A percentile compares a stretch with the other conserved stretches of the same genome.
Conservation (phyloP, 2,797 vertebrate species). For the Sus cebifrons region DNA sequence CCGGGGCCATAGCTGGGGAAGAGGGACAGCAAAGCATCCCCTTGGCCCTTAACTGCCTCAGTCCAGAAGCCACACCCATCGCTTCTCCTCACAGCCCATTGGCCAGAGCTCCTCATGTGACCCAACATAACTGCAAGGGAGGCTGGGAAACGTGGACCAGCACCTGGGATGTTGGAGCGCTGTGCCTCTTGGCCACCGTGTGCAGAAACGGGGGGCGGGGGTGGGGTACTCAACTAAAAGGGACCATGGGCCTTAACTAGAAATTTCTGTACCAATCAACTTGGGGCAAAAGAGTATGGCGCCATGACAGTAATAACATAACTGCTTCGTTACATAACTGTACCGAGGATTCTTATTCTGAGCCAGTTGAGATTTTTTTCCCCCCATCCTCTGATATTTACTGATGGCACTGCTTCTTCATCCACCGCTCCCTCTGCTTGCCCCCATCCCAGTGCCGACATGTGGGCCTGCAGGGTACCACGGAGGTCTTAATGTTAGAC, state of each 20-base stretch:
- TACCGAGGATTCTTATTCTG: neutral
- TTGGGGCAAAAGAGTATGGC: neutral
- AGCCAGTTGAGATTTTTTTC: fast-evolving
- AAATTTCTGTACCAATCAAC: neutral
- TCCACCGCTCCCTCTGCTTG: neutral
- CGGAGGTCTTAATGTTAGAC: fast-evolving
- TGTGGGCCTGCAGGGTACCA: neutral
- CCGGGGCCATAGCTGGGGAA: neutral
- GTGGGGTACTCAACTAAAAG: neutral
- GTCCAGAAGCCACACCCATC: neutral
- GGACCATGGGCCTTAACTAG: neutral
- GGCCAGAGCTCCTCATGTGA: slow-evolving; percentile 24
- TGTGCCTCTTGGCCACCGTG: neutral
- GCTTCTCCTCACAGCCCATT: neutral
- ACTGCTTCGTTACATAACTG: neutral
- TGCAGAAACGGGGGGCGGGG: fast-evolving
- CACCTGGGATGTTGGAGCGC: fast-evolving
- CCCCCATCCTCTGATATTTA: neutral
- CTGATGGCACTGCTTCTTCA: neutral
- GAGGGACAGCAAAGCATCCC: neutral
- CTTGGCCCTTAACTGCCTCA: neutral
- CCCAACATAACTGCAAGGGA: neutral
- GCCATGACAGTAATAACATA: fast-evolving
- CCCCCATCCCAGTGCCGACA: neutral
- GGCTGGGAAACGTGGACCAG: neutral